Percentiles rank a stretch among this genome's conserved stretches.
Evolutionary conservation across 2,888 invertebrate genomes (phyloP).

Genomic region (Alloplasta piceator): DNA sequence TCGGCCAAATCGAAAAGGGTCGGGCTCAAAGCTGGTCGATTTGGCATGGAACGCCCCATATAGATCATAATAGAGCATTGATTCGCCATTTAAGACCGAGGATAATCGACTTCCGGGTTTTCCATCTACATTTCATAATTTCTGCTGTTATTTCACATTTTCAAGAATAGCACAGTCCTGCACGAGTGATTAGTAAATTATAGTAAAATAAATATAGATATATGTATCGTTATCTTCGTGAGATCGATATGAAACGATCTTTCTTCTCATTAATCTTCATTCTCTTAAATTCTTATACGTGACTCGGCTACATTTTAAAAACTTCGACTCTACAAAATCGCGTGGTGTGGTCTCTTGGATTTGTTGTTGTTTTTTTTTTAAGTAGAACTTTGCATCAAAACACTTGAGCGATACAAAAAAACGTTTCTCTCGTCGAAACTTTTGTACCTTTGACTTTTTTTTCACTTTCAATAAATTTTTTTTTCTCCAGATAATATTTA

Average conservation of each 20-base stretch:
- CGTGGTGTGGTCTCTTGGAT: constrained; percentile 29
- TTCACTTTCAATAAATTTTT: no score
- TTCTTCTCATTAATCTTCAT: constrained; percentile 5
- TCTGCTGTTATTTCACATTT: no score
- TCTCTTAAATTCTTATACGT: constrained; percentile 28
- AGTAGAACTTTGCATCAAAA: constrained; percentile 58
- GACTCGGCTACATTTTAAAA: constrained; percentile 37
- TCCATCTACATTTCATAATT: no score
- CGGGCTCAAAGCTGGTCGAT: no score
- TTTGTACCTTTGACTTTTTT: not conserved
- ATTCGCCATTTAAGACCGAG: no score
- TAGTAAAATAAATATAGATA: constrained; percentile 57
- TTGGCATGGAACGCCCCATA: no score
- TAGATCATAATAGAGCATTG: no score
- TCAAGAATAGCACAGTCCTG: constrained; percentile 30
- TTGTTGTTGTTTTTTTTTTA: constrained; percentile 42
- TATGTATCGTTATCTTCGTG: constrained; percentile 35
- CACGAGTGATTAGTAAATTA: constrained; percentile 49
- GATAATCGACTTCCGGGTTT: no score
- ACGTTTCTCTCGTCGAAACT: constrained; percentile 10
- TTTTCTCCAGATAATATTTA: no score
- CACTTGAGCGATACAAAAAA: constrained; percentile 24
- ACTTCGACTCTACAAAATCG: constrained; percentile 13
- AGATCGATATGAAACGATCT: constrained; percentile 36
- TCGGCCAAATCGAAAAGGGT: no score